Base-by-base conservation (phyloP, 2,113 vertebrate genomes). In the Callipepla californica region DNA sequence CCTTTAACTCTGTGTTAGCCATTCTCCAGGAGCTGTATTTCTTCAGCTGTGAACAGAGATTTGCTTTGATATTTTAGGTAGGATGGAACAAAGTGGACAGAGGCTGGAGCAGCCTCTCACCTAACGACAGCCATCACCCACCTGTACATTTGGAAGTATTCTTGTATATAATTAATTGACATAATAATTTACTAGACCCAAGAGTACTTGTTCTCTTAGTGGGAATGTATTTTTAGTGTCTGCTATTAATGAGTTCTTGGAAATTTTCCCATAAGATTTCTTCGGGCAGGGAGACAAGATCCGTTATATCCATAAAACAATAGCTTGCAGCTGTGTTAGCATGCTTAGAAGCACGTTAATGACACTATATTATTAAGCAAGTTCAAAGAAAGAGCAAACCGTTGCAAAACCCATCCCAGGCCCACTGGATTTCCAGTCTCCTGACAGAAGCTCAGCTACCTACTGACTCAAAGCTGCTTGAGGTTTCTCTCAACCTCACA, bases 201-300 rank as follows among this genome's bases (percentile, higher is more conserved):
- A 51, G 69, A 79, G 77, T 25, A 23, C 73, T 90, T 16, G 2
- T 51, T 67, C 84, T 47, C 68, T 66, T 66, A 75, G 70, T 8
- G n/a, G 48, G n/a, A 62, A 91, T 48, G 65, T 83, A 68, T 76
- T 77, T 89, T 95, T 82, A 89, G 92, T 32, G 40, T 76, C 87
- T 65, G 81, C 62, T 89, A 66, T 85, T 91, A 91, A 87, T 66
- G 75, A 95, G 70, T 79, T 87, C 78, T 65, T 87, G 85, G 90
- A 91, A 95, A 66, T 73, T 38, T 53, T 92, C 93, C 96, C 81
- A 3, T 32, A 69, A 87, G 89, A 45, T 82, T 89, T 92, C 75
- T 85, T 55, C 0, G 1, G 75, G 82, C 82, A 94, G 72, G 79
- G 87, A 87, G 38, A 59, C 63, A 77, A 82, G 79, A 36, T 66